Evolutionary conservation across 2,888 invertebrate genomes (phyloP), one percentile per base, ranked within the genome.

Genomic region (Callimorpha dominula): DNA sequence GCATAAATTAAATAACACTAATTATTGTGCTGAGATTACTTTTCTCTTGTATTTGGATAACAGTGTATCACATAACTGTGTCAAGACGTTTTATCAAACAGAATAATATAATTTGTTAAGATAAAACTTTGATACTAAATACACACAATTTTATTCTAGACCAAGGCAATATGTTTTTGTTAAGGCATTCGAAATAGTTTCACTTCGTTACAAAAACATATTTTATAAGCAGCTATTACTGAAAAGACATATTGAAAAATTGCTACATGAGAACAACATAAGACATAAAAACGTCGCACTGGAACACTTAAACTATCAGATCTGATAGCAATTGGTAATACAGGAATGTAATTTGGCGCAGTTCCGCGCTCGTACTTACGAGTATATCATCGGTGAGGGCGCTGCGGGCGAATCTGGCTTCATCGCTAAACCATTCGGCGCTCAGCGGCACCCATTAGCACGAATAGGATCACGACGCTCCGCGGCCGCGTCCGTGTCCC

Each of bases 361-460:
- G 42, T 17, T 63, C 63, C 17, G 15, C 15, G 52, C 52, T 46
- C 43, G 43, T 46, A 17, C 17, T 52, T 17, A 17, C 52, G n/a
- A n/a, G n/a, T n/a, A n/a, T n/a, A 17, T 15, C 15, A 52, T 52
- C 52, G 17, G 15, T 43, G 11, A 8, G 42, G 0, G 14, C 1
- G 43, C 43, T 46, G 64, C 63, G 17, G 50, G 63, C 42, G 63
- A 63, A 7, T 63, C 63, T 50, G 63, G 63, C 63, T 42, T 63
- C 63, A 43, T 11, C 17, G 43, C 46, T 43, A 8, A 43, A 43
- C 64, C 46, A 64, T n/a, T 64, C 5, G 7, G 43, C 15, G 43
- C 43, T 17, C 43, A 31, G 11, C 31, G 20, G 64, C 11, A 7
- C 17, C 64, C 43, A n/a, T 64, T 46, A 64, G n/a, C 0, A 9